Evolutionary conservation across 2,888 invertebrate species (phyloP).

Genomic region (Orthosia gracilis): DNA sequence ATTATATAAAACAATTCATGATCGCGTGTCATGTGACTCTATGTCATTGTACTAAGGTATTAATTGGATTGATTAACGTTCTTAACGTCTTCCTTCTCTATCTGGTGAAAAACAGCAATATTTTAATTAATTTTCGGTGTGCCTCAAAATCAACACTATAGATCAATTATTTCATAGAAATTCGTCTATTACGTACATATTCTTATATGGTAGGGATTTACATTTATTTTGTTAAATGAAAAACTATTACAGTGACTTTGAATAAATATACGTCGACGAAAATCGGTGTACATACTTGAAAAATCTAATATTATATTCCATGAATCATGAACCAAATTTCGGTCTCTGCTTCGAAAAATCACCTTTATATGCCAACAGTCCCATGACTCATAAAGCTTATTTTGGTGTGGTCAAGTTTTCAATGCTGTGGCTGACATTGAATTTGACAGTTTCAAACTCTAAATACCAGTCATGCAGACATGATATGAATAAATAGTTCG

Average conservation of each 20-base stretch:
- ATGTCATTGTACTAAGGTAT: background rate
- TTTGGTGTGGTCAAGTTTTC: background rate
- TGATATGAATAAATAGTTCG: conserved; percentile 35
- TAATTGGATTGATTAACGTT: background rate
- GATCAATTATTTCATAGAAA: background rate
- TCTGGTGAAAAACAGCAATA: background rate
- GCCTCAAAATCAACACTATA: background rate
- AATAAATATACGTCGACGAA: background rate
- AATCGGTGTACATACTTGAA: background rate
- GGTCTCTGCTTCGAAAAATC: background rate
- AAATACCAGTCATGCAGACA: conserved; percentile 26
- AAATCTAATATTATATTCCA: background rate
- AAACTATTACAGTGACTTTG: background rate
- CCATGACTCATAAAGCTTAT: background rate
- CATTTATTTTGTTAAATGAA: background rate
- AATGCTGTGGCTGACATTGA: background rate
- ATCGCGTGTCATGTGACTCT: background rate
- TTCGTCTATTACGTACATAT: background rate
- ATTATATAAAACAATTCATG: too few species aligned
- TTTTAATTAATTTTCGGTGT: background rate
- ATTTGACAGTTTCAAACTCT: conserved; percentile 3
- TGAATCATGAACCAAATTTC: background rate
- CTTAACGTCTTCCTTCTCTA: background rate
- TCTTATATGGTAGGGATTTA: background rate
- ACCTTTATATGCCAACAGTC: background rate